A percentile compares a stretch with the other conserved stretches of the same genome.
Evolutionary conservation across 2,888 invertebrate species (phyloP).

Genomic region (Eilema depressum): DNA sequence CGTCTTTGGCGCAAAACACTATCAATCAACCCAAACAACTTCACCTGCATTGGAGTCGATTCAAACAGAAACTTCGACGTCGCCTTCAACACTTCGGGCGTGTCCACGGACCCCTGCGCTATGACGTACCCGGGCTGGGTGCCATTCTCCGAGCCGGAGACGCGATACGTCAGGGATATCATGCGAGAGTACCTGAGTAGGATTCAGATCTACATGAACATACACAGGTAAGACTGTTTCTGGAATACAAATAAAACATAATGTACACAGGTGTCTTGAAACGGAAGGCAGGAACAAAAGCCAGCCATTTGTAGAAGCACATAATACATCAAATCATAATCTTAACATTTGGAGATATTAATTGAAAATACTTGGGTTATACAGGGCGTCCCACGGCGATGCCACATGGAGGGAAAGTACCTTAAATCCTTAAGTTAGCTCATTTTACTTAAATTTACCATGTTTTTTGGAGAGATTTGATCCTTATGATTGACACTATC

Average conservation of each 20-base stretch:
- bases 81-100: conserved; percentile 87
- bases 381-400: no score
- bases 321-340: no score
- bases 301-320: no score
- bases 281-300: no score
- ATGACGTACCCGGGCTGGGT: conserved; percentile 87
- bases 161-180: conserved; percentile 84
- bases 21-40: conserved; percentile 57
- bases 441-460: no score
- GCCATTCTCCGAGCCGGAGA: conserved; percentile 89
- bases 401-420: no score
- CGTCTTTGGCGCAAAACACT: conserved; percentile 90
- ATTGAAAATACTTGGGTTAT: no score
- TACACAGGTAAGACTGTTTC: conserved; percentile 79
- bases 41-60: conserved; percentile 88
- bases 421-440: no score
- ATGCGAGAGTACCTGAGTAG: conserved; percentile 75
- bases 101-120: conserved; percentile 80
- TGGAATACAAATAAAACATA: neutral
- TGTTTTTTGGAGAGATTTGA: no score
- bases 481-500: no score
- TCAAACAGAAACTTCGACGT: conserved; percentile 90
- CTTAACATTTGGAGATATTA: no score
- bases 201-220: conserved; percentile 88
- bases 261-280: no score